Evolutionary conservation across 2,888 invertebrate species (phyloP).

Genomic region (Chrysolina oricalcia): DNA sequence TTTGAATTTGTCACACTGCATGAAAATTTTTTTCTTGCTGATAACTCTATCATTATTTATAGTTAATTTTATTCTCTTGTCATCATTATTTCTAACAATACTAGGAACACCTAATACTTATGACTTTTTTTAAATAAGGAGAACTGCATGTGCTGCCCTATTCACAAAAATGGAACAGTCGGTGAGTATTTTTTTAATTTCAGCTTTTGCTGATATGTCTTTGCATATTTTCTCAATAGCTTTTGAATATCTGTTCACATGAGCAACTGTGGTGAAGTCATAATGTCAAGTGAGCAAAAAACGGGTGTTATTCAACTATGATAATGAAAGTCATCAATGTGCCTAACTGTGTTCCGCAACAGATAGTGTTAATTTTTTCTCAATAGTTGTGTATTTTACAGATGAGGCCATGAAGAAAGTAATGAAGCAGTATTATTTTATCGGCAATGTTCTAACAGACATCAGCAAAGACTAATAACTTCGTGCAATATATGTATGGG

Average conservation of each 20-base stretch:
- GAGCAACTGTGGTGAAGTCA: neutral
- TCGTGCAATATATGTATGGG: no score
- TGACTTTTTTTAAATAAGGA: neutral
- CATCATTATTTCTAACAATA: neutral
- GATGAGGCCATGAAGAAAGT: conserved; percentile 16
- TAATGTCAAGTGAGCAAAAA: conserved; percentile 4
- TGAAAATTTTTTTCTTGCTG: no score
- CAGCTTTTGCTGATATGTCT: no score
- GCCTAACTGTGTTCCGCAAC: no score
- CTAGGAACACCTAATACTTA: neutral
- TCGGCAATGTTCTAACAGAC: neutral
- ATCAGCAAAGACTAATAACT: neutral
- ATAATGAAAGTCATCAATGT: no score
- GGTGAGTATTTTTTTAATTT: no score
- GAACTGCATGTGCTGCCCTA: conserved; percentile 8
- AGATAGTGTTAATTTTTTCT: no score
- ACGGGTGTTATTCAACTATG: no score
- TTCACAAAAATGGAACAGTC: conserved; percentile 4
- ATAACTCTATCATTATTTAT: no score
- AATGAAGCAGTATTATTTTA: conserved; percentile 15
- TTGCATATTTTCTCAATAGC: no score
- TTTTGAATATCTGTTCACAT: no score
- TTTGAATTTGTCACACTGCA: no score
- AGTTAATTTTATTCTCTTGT: neutral
- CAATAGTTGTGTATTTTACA: neutral